phyloP scores from a whole-genome alignment of 2,888 invertebrate genomes.

The Stegophylla sp. region DNA sequence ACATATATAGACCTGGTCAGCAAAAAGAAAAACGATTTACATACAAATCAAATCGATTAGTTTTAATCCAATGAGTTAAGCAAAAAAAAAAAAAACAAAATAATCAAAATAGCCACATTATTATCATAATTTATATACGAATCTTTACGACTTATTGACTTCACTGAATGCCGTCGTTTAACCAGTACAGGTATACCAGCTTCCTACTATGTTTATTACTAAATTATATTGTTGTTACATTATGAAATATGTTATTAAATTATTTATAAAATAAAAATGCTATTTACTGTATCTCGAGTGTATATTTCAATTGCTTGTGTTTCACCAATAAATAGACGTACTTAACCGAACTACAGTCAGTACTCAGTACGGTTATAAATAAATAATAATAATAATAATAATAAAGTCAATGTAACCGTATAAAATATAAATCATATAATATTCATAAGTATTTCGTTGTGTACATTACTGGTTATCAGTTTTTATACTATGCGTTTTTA shows the following conservation, averaged over 20 bases:
- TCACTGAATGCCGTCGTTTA: neutral
- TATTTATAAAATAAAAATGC: slow-evolving; percentile 3
- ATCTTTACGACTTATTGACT: neutral
- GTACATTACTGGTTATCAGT: no score
- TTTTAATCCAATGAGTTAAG: neutral
- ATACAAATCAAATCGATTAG: neutral
- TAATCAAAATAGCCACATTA: neutral
- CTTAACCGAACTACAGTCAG: neutral
- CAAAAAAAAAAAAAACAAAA: neutral
- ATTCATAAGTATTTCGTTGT: no score
- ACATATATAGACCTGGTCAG: neutral
- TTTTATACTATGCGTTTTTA: no score
- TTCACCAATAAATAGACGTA: neutral
- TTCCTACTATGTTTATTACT: neutral
- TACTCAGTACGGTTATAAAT: neutral
- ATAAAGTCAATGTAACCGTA: no score
- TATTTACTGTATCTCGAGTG: neutral
- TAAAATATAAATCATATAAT: no score
- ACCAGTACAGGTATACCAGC: neutral
- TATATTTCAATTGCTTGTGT: neutral
- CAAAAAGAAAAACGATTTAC: neutral
- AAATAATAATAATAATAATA: neutral
- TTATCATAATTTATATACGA: neutral
- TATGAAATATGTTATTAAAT: neutral
- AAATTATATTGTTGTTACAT: neutral